A percentile compares a stretch with the other conserved stretches of the same genome.
Conservation (phyloP, 2,888 invertebrate species). For the Mimumesa dahlbomi region DNA sequence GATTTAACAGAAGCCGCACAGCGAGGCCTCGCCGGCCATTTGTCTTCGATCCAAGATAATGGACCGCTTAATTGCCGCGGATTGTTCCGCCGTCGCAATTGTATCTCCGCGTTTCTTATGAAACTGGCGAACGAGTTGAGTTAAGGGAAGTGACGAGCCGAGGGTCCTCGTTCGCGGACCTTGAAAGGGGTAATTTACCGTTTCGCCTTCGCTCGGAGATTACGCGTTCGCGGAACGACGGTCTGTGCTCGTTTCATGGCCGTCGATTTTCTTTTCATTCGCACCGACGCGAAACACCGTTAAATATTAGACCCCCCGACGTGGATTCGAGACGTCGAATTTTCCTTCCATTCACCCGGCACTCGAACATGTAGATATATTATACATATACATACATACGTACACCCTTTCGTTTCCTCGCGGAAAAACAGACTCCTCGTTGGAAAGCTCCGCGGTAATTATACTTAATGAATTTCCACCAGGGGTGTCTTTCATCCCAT, state of each 20-base stretch:
- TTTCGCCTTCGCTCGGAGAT: background rate
- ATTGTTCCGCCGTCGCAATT: conserved; percentile 11
- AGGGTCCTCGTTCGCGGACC: background rate
- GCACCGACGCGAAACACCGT: too few species aligned
- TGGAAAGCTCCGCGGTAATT: too few species aligned
- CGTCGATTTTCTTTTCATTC: background rate
- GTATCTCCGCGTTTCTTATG: conserved; percentile 5
- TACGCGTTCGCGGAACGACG: background rate
- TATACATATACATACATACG: too few species aligned
- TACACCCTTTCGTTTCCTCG: too few species aligned
- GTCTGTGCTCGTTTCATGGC: background rate
- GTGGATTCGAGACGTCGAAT: background rate
- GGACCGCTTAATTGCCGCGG: conserved; percentile 2
- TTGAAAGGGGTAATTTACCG: conserved; percentile 21
- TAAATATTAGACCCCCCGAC: background rate
- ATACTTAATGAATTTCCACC: too few species aligned
- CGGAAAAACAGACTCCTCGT: too few species aligned
- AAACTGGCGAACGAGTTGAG: too few species aligned
- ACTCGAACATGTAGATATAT: too few species aligned
- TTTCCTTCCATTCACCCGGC: too few species aligned
- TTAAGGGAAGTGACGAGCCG: background rate
- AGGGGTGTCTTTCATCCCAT: too few species aligned
- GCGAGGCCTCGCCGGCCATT: background rate
- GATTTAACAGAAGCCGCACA: background rate
- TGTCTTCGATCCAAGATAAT: conserved; percentile 12